Conservation (phyloP, 2,113 vertebrate genomes). For the Blennius ocellaris region DNA sequence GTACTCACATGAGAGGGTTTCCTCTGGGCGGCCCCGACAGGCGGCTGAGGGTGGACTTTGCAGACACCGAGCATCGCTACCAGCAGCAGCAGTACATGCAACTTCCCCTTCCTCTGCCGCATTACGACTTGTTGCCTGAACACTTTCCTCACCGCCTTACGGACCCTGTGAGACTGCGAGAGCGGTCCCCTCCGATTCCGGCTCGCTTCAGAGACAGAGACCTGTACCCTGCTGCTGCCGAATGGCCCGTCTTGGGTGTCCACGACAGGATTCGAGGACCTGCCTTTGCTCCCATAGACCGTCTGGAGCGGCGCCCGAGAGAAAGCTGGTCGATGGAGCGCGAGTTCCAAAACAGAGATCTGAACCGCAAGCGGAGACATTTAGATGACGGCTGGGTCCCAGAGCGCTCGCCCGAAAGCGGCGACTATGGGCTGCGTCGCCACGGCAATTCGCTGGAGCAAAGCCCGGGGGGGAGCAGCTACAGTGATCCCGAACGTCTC, state of each 20-base stretch:
- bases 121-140: conserved; percentile 91
- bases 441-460: conserved; percentile 89
- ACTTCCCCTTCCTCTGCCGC: conserved; percentile 89
- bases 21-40: conserved; percentile 93
- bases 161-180: conserved; percentile 87
- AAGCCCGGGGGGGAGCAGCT: conserved; percentile 90
- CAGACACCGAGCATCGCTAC: conserved; percentile 94
- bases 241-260: conserved; percentile 89
- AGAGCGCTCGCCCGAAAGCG: conserved; percentile 91
- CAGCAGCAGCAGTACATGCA: conserved; percentile 92
- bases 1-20: conserved; percentile 95
- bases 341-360: conserved; percentile 87
- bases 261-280: conserved; percentile 86
- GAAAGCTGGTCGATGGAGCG: conserved; percentile 92
- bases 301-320: conserved; percentile 85
- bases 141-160: conserved; percentile 90
- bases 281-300: conserved; percentile 89
- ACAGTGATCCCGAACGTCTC: conserved; percentile 88
- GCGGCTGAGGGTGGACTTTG: conserved; percentile 96
- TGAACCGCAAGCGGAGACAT: conserved; percentile 87
- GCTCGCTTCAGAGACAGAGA: conserved; percentile 93
- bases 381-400: conserved; percentile 87
- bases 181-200: conserved; percentile 89
- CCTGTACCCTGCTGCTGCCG: conserved; percentile 85
- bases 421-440: conserved; percentile 86